Percentiles rank a stretch among this genome's conserved stretches.
phyloP scores from a whole-genome alignment of 2,888 invertebrate species.

The Alloplasta piceator region DNA sequence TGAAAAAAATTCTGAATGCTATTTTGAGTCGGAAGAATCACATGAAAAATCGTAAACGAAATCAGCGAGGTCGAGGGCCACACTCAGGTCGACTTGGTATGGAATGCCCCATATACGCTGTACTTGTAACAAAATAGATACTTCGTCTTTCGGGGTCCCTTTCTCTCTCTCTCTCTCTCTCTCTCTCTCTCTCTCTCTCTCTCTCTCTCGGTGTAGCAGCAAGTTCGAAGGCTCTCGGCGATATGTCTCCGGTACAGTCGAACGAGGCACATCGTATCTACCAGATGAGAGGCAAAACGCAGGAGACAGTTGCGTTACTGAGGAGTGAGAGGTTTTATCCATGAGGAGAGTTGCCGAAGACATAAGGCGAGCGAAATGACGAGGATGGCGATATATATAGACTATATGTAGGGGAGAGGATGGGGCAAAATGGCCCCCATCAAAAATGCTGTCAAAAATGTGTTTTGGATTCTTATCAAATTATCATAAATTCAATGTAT shows the following conservation, averaged over 20 bases:
- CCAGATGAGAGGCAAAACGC: constrained; percentile 25
- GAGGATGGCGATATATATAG: constrained; percentile 26
- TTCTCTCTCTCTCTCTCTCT: not conserved
- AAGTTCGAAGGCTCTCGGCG: constrained; percentile 41
- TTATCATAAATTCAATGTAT: too few relatives aligned
- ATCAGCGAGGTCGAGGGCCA: too few relatives aligned
- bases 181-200: constrained; percentile 9
- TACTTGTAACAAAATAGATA: too few relatives aligned
- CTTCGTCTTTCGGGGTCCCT: too few relatives aligned
- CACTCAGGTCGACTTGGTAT: too few relatives aligned
- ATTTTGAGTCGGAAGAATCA: too few relatives aligned
- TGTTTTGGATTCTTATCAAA: too few relatives aligned
- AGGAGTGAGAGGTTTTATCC: constrained; percentile 48
- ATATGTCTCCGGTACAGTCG: constrained; percentile 1
- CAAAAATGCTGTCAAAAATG: too few relatives aligned
- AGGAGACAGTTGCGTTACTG: constrained; percentile 28
- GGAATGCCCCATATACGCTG: too few relatives aligned
- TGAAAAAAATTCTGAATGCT: too few relatives aligned
- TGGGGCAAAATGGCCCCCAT: too few relatives aligned
- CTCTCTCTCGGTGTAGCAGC: constrained; percentile 13
- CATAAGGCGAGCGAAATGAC: constrained; percentile 53
- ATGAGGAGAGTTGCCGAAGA: constrained; percentile 46
- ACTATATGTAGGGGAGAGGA: not conserved
- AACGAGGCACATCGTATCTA: not conserved
- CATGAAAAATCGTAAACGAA: too few relatives aligned